phyloP scores from a whole-genome alignment of 2,888 invertebrate genomes.

The Adelphocoris suturalis region DNA sequence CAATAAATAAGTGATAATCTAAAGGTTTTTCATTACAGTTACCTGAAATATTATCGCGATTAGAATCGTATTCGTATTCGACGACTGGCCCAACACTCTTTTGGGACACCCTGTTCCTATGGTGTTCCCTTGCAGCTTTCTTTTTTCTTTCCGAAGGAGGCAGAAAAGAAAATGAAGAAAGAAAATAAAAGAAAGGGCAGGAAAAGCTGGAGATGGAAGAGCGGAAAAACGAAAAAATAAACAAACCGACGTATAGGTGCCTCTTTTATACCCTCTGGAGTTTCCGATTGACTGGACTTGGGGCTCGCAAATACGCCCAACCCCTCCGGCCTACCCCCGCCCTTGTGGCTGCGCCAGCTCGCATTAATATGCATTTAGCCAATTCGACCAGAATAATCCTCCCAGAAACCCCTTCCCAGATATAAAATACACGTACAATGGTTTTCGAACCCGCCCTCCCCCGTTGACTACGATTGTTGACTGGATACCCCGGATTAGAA shows the following conservation, averaged over 20 bases:
- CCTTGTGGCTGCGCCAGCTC: constrained; percentile 44
- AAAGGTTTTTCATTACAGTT: no score
- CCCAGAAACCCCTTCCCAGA: constrained; percentile 52
- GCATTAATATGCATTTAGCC: constrained; percentile 73
- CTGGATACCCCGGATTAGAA: constrained; percentile 63
- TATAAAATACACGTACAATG: constrained; percentile 69
- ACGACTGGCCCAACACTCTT: no score
- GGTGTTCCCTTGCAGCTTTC: no score
- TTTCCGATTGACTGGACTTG: constrained; percentile 65
- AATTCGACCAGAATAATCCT: constrained; percentile 72
- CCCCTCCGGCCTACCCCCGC: background rate
- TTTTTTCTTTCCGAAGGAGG: background rate
- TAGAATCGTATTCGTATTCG: no score
- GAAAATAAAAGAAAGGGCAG: background rate
- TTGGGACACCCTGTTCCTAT: no score
- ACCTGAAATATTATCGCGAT: no score
- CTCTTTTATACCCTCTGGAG: background rate
- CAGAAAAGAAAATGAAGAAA: constrained; percentile 16
- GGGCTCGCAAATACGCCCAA: background rate
- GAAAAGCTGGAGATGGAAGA: background rate
- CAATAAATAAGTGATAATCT: no score
- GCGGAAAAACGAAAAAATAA: constrained; percentile 45
- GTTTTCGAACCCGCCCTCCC: constrained; percentile 18
- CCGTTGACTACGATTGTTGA: constrained; percentile 65
- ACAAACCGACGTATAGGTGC: constrained; percentile 40